Percentiles rank a stretch among this genome's conserved stretches.
These are phyloP conservation scores for Dastarcus helophoroides DNA, from an alignment of 2,888 invertebrate genomes.

Conservation along the genomic window DNA sequence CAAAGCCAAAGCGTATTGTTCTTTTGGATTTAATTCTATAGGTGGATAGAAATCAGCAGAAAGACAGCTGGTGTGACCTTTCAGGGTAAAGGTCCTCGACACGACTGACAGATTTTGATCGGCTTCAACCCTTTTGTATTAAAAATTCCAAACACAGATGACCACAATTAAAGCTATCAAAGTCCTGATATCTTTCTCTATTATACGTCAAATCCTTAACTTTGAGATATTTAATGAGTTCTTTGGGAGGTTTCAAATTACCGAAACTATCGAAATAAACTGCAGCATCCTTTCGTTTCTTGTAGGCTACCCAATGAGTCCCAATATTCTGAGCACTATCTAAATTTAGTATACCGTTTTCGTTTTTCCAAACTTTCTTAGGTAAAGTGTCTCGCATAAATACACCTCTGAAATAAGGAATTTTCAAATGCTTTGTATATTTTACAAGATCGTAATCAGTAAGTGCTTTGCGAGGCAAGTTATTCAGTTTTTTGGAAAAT, in stretches of 20 bases:
- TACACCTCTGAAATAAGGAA: background rate
- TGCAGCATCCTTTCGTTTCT: background rate
- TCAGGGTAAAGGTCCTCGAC: constrained; percentile 7
- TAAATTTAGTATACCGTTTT: background rate
- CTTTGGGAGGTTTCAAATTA: background rate
- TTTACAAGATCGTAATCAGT: background rate
- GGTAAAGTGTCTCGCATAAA: background rate
- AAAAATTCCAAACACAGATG: no score
- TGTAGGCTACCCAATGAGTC: constrained; percentile 1
- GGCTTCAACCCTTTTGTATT: no score
- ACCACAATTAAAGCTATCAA: background rate
- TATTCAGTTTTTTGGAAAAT: background rate
- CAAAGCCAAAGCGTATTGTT: constrained; percentile 9
- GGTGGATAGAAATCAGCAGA: constrained; percentile 8
- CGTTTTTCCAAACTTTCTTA: background rate
- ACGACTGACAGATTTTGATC: constrained; percentile 2
- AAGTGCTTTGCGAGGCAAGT: background rate
- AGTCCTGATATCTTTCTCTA: background rate
- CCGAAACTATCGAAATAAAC: background rate
- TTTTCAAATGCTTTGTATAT: background rate
- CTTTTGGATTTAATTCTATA: constrained; percentile 9
- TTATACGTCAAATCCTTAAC: background rate
- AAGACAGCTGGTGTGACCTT: constrained; percentile 6
- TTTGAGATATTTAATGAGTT: background rate
- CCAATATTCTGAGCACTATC: background rate